phyloP scores from a whole-genome alignment of 2,113 vertebrate species.

The Orientallactaga bullata region DNA sequence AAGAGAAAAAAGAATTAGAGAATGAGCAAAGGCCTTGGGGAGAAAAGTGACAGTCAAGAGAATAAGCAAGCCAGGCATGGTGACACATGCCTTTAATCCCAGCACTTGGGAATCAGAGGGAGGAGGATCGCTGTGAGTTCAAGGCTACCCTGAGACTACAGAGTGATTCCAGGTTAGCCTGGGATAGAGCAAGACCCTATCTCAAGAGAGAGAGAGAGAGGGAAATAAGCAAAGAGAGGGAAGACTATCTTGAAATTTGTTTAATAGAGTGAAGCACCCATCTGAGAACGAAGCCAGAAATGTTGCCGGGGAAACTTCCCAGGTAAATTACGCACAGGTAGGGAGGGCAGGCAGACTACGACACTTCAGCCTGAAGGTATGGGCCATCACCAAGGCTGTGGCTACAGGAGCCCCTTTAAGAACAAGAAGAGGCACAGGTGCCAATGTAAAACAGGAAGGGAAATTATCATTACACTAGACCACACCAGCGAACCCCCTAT shows the following conservation, averaged over 20 bases:
- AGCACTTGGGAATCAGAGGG: too few species aligned
- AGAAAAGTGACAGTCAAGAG: background rate
- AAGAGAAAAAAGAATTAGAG: background rate
- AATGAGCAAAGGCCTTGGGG: background rate
- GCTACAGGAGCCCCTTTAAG: too few species aligned
- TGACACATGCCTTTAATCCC: too few species aligned
- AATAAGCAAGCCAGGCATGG: too few species aligned
- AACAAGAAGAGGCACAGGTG: background rate
- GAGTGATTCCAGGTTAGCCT: too few species aligned
- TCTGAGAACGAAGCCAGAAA: background rate
- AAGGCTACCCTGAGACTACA: too few species aligned
- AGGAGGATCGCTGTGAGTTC: too few species aligned
- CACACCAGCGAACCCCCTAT: background rate
- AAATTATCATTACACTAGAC: slow-evolving; percentile 28
- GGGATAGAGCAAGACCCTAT: too few species aligned
- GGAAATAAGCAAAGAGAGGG: background rate
- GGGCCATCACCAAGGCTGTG: background rate
- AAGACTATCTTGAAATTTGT: background rate
- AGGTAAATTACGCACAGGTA: background rate
- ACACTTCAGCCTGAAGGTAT: background rate
- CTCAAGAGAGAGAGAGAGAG: too few species aligned
- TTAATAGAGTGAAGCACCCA: background rate
- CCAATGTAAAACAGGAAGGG: background rate
- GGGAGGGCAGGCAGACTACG: background rate
- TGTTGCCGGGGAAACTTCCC: background rate